Evolutionary conservation across 2,888 invertebrate genomes (phyloP), one percentile per base, ranked within the genome.

Genomic region (Drosophila acutilabella): DNA sequence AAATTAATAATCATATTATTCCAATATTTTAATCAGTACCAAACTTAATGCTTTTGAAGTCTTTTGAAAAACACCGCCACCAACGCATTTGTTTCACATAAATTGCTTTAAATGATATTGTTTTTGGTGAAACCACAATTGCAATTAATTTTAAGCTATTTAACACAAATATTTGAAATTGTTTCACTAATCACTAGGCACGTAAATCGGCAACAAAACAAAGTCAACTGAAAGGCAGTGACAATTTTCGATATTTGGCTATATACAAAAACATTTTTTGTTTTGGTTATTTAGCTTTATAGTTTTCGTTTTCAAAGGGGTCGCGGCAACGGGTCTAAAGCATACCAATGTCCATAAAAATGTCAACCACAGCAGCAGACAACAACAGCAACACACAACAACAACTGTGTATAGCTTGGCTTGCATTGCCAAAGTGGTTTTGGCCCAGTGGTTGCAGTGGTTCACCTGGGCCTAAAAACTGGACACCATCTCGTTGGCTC

Each of bases 301-400:
- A n/a, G 13, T 26, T 33, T 57, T 57, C 30, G 36, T 11, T 47
- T 52, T 64, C 44, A 42, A 42, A 33, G 50, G 41, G 60, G 42
- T 26, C 44, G 16, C 38, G 36, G 44, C 26, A 56, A 68, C 60
- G 30, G 68, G 67, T 52, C 78, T 57, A 68, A 30, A 64, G 70
- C 84, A 90, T 86, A 89, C 89, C 90, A 73, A 86, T 89, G 87
- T 77, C 91, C 90, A 91, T 91, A 91, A 91, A 91, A 91, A 91
- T 91, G 91, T 91, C 89, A 90, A 88, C 78, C 75, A 44, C 79
- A 62, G 45, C 58, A 36, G 36, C 89, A 90, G 59, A 41, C 61
- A 64, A 47, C 60, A 71, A 44, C 64, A 73, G 52, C 64, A 78
- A 54, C 53, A 68, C 57, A 59, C 56, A 66, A 50, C 54, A 68